phyloP scores from a whole-genome alignment of 2,797 vertebrate genomes.

The Cynopterus sphinx region DNA sequence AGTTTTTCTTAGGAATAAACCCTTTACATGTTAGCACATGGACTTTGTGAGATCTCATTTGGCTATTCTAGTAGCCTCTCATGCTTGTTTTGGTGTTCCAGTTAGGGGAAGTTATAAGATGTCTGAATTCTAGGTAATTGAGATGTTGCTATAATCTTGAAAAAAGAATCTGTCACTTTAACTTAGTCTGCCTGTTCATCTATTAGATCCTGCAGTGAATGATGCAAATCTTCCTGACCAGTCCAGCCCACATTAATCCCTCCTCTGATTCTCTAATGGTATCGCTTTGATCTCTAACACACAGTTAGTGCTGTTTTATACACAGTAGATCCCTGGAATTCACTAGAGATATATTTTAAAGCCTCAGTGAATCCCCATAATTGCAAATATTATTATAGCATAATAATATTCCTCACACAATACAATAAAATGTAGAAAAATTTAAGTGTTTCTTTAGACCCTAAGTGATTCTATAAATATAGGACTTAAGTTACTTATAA shows the following conservation, averaged over 20 bases:
- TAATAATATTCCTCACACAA: neutral
- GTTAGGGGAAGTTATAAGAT: neutral
- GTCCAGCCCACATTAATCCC: neutral
- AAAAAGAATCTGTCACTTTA: neutral
- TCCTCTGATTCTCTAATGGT: neutral
- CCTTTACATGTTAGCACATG: neutral
- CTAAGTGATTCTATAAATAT: constrained; percentile 52
- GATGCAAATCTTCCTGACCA: neutral
- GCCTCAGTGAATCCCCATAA: neutral
- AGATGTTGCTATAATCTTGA: neutral
- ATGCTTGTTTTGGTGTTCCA: neutral
- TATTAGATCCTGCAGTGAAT: neutral
- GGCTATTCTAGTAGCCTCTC: neutral
- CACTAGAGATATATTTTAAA: constrained; percentile 41
- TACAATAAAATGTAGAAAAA: constrained; percentile 49
- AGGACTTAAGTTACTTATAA: constrained; percentile 50
- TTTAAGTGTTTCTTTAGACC: constrained; percentile 23
- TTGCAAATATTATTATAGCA: constrained; percentile 50
- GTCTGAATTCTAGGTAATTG: neutral
- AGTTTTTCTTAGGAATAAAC: constrained; percentile 34
- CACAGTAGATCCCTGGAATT: neutral
- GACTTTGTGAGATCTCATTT: neutral
- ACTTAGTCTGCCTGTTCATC: neutral
- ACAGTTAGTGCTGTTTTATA: constrained; percentile 20
- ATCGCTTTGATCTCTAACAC: constrained; percentile 38